Evolutionary conservation across 2,113 vertebrate genomes (phyloP).

Genomic region (Puffinus mauretanicus): DNA sequence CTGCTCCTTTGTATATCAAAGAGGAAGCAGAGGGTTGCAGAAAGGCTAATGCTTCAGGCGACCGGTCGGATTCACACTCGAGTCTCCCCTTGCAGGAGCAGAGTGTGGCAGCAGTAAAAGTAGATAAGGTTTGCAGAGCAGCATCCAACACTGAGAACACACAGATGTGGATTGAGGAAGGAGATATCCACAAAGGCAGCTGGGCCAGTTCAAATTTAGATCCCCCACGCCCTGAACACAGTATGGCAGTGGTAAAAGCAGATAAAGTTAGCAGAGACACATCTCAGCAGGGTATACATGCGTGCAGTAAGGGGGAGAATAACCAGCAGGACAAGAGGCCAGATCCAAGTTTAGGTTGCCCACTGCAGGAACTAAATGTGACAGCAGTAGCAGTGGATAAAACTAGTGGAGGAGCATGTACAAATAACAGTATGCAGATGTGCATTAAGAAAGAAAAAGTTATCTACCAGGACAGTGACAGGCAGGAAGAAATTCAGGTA

Average conservation of each 20-base stretch:
- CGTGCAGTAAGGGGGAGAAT: neutral
- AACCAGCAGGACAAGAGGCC: neutral
- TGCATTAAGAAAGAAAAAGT: neutral
- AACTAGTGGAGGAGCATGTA: neutral
- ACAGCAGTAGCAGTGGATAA: neutral
- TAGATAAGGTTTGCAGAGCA: neutral
- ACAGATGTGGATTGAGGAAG: neutral
- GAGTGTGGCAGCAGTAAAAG: neutral
- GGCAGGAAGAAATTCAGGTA: neutral
- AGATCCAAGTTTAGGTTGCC: neutral
- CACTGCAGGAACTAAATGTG: neutral
- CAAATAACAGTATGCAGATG: neutral
- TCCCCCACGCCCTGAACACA: neutral
- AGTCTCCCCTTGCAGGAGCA: neutral
- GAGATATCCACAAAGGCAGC: neutral
- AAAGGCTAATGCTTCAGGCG: neutral
- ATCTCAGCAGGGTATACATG: neutral
- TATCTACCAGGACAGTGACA: neutral
- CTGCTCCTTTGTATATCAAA: neutral
- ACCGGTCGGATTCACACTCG: neutral
- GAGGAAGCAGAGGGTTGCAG: slow-evolving; percentile 1
- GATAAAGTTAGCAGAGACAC: neutral
- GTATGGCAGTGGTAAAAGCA: neutral
- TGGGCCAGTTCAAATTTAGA: neutral
- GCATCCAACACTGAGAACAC: neutral